Conservation (phyloP, 2,113 vertebrate genomes). For the Leptobrachium ailaonicum region DNA sequence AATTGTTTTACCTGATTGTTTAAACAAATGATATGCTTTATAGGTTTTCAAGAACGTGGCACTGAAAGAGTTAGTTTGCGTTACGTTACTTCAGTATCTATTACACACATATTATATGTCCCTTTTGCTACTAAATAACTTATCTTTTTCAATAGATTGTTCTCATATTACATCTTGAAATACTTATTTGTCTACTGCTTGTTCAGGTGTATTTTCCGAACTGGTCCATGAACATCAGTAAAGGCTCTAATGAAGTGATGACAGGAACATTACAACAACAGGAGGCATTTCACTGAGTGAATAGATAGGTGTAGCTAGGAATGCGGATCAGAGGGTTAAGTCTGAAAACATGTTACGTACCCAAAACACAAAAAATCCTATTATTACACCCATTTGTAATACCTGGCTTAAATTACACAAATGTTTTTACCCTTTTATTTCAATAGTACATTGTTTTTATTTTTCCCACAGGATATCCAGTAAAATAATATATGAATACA, state of each 20-base stretch:
- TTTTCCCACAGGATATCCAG: too few relatives aligned
- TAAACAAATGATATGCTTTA: too few relatives aligned
- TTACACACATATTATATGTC: constrained; percentile 60
- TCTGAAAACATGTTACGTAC: constrained; percentile 50
- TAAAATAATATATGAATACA: too few relatives aligned
- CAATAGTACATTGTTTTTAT: too few relatives aligned
- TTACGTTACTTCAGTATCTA: constrained; percentile 59
- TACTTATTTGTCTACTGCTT: constrained; percentile 69
- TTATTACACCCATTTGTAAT: constrained; percentile 25
- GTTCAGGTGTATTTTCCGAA: constrained; percentile 69
- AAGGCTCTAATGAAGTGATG: constrained; percentile 67
- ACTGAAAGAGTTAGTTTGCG: background rate
- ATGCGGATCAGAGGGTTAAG: constrained; percentile 57
- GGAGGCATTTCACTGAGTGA: constrained; percentile 50
- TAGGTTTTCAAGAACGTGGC: too few relatives aligned
- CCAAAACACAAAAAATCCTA: constrained; percentile 40
- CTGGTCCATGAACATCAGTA: constrained; percentile 55
- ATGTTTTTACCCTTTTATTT: too few relatives aligned
- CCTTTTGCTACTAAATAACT: constrained; percentile 60
- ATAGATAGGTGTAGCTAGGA: constrained; percentile 53
- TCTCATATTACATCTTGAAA: constrained; percentile 61
- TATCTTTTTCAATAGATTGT: constrained; percentile 58
- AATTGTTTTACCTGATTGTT: too few relatives aligned
- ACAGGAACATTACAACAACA: constrained; percentile 65
- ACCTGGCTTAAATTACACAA: background rate